Base-by-base conservation (phyloP, 2,113 vertebrate genomes). In the Australoheros scitulus region DNA sequence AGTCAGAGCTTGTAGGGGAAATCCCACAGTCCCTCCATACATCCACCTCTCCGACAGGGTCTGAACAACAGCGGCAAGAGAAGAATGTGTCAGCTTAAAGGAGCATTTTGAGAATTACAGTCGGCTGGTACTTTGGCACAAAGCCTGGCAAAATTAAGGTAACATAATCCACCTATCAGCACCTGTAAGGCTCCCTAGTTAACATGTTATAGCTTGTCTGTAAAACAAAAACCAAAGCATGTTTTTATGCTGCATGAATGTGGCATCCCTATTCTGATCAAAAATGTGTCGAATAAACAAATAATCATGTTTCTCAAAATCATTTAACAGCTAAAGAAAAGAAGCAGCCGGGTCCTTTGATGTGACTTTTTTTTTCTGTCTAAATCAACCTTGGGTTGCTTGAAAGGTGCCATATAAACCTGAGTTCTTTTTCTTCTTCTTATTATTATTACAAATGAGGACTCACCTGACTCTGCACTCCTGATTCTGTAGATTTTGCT, bases 11-110 rank as follows among this genome's bases (percentile, higher is more conserved):
- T n/a, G 20, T 6, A 6, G 75, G 61, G 34, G 41, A 59, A n/a
- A 59, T 43, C 11, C 76, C 83, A 77, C 95, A 96, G 76, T 95
- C 94, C 41, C 18, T 83, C 96, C 96, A 96, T 56, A 96, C 36
- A 68, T 96, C 92, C 72, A 95, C 68, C 43, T 84, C 22, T 80
- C 94, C 95, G 6, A 86, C 72, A 20, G 95, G 96, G 24, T 81
- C 96, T 96, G 59, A 85, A 81, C 38, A 32, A 47, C 43, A 70
- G 6, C 59, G n/a, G 58, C 3, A 72, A 55, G 26, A 72, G 10
- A 34, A n/a, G 26, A 52, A 52, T 18, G 15, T 52, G 47, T 50
- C 11, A 43, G 11, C 41, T 43, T 43, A 14, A 43, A 43, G 41
- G 13, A 43, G 3, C 3, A 11, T 11, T 43, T 18, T 50, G 4